Percentiles rank a stretch among this genome's conserved stretches.
Evolutionary conservation across 2,113 vertebrate genomes (phyloP).

Genomic region (Petromus typicus): DNA sequence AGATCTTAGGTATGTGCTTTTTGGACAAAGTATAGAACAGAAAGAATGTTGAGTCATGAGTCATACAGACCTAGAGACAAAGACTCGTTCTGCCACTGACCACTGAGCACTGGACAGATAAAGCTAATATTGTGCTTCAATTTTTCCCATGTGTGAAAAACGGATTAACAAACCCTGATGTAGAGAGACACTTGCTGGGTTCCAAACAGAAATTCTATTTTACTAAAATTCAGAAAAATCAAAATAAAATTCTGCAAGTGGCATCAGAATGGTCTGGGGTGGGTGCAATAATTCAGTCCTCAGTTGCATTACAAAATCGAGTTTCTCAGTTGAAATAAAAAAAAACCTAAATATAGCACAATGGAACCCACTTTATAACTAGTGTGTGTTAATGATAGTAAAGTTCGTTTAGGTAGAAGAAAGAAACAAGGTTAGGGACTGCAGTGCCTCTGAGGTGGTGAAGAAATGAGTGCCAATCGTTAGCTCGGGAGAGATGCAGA

Average conservation of each 20-base stretch:
- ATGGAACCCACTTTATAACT: neutral
- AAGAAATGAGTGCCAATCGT: too few relatives aligned
- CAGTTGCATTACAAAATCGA: neutral
- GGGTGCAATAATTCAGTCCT: too few relatives aligned
- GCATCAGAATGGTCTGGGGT: neutral
- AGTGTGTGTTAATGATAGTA: neutral
- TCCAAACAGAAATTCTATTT: neutral
- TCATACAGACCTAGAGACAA: neutral
- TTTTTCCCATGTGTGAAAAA: neutral
- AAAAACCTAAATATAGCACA: neutral
- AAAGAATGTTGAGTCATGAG: neutral
- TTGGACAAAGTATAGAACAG: neutral
- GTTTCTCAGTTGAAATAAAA: neutral
- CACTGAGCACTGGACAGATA: accelerated
- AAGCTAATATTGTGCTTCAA: neutral
- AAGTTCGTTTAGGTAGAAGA: too few relatives aligned
- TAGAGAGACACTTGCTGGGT: neutral
- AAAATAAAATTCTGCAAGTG: neutral
- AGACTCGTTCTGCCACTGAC: neutral
- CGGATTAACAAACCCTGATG: neutral
- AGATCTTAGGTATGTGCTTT: neutral
- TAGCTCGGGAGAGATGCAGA: too few relatives aligned
- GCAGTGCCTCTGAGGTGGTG: too few relatives aligned
- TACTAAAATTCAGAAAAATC: neutral
- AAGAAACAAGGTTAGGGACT: neutral